Evolutionary conservation across 2,113 vertebrate species (phyloP).

Genomic region (Typhlomys cinereus): DNA sequence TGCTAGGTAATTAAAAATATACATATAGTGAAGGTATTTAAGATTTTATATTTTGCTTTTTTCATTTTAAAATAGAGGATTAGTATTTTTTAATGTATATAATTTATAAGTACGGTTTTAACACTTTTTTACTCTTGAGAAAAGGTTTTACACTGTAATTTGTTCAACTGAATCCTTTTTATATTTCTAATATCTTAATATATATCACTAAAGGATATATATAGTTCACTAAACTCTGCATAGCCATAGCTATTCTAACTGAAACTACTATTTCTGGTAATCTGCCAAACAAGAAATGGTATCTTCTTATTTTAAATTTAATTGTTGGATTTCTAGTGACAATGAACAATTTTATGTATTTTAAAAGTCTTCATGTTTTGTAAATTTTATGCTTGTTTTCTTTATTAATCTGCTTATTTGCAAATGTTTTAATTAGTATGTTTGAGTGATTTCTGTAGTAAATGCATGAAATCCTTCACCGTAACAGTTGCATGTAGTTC

Average conservation of each 20-base stretch:
- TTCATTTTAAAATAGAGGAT: not conserved
- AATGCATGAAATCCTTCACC: not conserved
- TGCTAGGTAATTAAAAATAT: not conserved
- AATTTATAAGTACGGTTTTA: slow-evolving; percentile 1
- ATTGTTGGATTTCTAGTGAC: not conserved
- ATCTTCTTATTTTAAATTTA: slow-evolving; percentile 17
- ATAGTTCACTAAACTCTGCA: not conserved
- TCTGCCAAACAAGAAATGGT: slow-evolving; percentile 5
- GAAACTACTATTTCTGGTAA: slow-evolving; percentile 16
- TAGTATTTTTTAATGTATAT: not conserved
- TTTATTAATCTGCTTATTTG: slow-evolving; percentile 15
- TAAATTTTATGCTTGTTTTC: not conserved
- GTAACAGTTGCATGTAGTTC: not conserved
- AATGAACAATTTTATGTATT: not conserved
- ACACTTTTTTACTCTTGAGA: slow-evolving; percentile 13
- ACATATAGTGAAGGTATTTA: not conserved
- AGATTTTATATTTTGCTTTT: slow-evolving; percentile 17
- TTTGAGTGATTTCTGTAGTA: not conserved
- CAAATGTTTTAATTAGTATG: slow-evolving; percentile 17
- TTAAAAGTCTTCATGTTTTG: not conserved
- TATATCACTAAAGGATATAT: not conserved
- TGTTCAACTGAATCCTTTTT: not conserved
- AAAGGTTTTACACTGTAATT: slow-evolving; percentile 10
- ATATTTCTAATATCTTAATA: slow-evolving; percentile 42
- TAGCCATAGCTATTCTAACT: not conserved